Conservation (phyloP, 2,113 vertebrate species). For the Catagonus wagneri region DNA sequence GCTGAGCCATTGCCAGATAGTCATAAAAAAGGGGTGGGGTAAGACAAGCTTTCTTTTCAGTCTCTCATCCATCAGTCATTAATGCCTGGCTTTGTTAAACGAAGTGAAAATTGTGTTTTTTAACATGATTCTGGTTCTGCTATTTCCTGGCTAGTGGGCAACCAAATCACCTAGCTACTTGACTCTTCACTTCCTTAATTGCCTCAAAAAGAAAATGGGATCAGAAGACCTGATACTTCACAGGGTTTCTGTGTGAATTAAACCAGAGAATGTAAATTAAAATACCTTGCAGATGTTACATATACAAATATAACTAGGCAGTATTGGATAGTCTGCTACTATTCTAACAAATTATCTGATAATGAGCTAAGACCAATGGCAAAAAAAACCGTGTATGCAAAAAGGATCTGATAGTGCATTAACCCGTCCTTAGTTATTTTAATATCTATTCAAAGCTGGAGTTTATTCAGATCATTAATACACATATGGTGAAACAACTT, state of each 20-base stretch:
- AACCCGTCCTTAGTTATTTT: slow-evolving; percentile 11
- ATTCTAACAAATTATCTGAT: neutral
- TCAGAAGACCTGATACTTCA: neutral
- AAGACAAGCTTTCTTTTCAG: slow-evolving; percentile 52
- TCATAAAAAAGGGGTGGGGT: slow-evolving; percentile 52
- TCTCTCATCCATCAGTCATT: slow-evolving; percentile 48
- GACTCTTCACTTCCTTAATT: neutral
- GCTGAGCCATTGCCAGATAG: slow-evolving; percentile 57
- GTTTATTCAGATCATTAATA: neutral
- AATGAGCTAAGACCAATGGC: neutral
- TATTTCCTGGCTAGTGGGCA: slow-evolving; percentile 45
- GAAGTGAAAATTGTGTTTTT: slow-evolving; percentile 65
- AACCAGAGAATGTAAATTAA: neutral
- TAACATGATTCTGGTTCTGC: neutral
- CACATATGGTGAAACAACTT: neutral
- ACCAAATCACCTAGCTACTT: neutral
- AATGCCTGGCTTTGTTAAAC: slow-evolving; percentile 60
- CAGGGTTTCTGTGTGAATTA: neutral
- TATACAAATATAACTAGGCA: neutral
- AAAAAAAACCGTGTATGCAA: neutral
- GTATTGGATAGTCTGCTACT: neutral
- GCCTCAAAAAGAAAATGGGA: slow-evolving; percentile 35
- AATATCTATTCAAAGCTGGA: neutral
- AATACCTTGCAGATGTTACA: neutral
- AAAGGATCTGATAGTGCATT: neutral